Percentiles rank a stretch among this genome's conserved stretches.
phyloP scores from a whole-genome alignment of 1,140 invertebrate genomes.

The Brachionus angularis region DNA sequence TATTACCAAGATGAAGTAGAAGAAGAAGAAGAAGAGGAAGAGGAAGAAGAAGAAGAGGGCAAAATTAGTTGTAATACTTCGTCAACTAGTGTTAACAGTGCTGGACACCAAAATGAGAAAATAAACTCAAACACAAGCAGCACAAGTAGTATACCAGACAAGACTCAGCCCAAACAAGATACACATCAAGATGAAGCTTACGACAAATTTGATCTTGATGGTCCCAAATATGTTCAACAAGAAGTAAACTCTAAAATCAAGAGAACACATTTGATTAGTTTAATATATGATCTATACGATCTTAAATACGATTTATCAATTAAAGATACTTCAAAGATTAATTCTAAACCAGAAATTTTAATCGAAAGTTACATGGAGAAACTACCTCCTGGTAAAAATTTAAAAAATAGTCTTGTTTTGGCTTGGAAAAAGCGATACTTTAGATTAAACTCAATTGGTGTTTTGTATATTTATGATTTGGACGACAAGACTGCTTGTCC shows the following conservation, averaged over 20 bases:
- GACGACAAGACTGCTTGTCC: background rate
- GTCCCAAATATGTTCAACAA: conserved; percentile 10
- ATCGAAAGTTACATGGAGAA: conserved; percentile 26
- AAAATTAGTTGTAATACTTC: conserved; percentile 3
- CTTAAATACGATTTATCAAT: too few species aligned
- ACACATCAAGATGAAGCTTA: conserved; percentile 13
- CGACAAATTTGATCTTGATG: conserved; percentile 13
- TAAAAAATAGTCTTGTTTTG: conserved; percentile 2
- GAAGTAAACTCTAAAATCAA: background rate
- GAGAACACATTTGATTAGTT: conserved; percentile 22
- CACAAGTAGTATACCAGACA: conserved; percentile 21
- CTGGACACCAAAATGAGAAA: background rate
- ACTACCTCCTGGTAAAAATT: conserved; percentile 28
- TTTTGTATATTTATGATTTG: conserved; percentile 11
- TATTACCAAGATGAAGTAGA: too few species aligned
- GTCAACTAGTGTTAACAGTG: conserved; percentile 7
- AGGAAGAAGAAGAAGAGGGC: background rate
- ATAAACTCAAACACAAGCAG: background rate
- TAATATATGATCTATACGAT: conserved; percentile 19
- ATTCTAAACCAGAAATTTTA: background rate
- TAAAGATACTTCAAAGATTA: too few species aligned
- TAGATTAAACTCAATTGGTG: conserved; percentile 23
- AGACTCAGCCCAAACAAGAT: conserved; percentile 33
- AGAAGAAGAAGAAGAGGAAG: background rate
- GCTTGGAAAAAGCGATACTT: conserved; percentile 29